Evolutionary conservation across 64 coral and sea anemone genomes (phyloP), one percentile per base, ranked within the genome.

Genomic region (Actinia equina): DNA sequence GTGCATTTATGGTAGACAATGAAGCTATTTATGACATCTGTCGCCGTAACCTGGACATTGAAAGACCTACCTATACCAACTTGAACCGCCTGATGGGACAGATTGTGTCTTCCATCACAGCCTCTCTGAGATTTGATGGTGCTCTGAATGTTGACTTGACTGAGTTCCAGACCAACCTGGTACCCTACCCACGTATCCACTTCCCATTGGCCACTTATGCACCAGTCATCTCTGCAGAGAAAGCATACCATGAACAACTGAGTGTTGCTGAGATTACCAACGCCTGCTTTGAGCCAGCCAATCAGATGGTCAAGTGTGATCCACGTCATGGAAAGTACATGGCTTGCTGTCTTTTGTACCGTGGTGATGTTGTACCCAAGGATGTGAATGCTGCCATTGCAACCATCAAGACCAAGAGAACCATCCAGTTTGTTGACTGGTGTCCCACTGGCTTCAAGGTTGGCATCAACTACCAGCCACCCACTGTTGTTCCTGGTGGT

Each of bases 81-180:
- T 54, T 82, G 80, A 82, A 82, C 43, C 80, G 80, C 22, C 80
- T 82, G 6, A 82, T 82, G 49, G 80, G 2, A 57, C 55, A 82
- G 80, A 82, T 82, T 54, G 80, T 82, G 7, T 82, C 80, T 8
- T 82, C 80, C 80, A 82, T 82, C 55, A 57, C 55, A 57, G 55
- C 55, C 55, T 57, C 55, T 57, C 2, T 57, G 10, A 12, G 55
- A 57, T 82, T 82, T 46, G 80, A 82, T 82, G 80, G 80, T 82
- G 80, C 80, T 12, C 80, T 82, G 25, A 82, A 82, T 82, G 80
- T 82, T 7, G 80, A 82, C 51, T 54, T 82, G 80, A 82, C 80
- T 51, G 80, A 82, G 80, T 82, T 82, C 80, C 80, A 82, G 80
- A 82, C 80, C 80, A 82, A 82, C 80, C 52, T 82, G 80, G 80